Conservation (phyloP, 2,888 invertebrate species). For the Eristalinus aeneus region DNA sequence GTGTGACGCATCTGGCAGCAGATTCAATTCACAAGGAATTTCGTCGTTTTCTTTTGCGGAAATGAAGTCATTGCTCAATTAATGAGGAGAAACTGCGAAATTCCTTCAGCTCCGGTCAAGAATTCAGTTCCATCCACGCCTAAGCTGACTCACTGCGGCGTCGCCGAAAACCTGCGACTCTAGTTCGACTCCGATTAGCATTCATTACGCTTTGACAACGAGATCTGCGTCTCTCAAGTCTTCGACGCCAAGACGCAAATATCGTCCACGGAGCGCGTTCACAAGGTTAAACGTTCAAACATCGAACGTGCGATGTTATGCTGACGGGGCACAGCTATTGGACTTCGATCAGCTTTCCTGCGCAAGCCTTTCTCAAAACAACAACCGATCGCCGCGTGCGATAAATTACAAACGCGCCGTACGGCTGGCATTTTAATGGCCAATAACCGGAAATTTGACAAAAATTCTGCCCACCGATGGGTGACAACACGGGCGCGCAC, state of each 20-base stretch:
- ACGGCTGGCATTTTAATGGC: constrained; percentile 30
- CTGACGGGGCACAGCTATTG: background rate
- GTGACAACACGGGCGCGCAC: background rate
- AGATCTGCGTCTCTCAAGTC: background rate
- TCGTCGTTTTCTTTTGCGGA: constrained; percentile 14
- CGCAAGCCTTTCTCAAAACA: background rate
- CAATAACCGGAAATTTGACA: constrained; percentile 44
- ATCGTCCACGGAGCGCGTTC: background rate
- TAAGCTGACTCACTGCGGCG: background rate
- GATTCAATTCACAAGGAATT: constrained; percentile 30
- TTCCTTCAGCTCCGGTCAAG: background rate
- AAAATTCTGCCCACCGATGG: background rate
- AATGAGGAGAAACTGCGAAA: background rate
- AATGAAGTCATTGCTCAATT: constrained; percentile 54
- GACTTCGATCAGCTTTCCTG: background rate
- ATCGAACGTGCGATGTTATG: background rate
- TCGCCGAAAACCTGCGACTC: background rate
- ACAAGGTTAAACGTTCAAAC: background rate
- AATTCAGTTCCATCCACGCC: background rate
- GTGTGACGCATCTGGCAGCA: constrained; percentile 13
- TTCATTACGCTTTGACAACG: background rate
- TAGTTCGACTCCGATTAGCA: background rate
- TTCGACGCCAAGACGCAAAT: background rate
- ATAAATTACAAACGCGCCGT: constrained; percentile 16
- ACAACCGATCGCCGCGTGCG: background rate